Evolutionary conservation across 2,797 vertebrate species (phyloP).

Genomic region (Myotis pilosus): DNA sequence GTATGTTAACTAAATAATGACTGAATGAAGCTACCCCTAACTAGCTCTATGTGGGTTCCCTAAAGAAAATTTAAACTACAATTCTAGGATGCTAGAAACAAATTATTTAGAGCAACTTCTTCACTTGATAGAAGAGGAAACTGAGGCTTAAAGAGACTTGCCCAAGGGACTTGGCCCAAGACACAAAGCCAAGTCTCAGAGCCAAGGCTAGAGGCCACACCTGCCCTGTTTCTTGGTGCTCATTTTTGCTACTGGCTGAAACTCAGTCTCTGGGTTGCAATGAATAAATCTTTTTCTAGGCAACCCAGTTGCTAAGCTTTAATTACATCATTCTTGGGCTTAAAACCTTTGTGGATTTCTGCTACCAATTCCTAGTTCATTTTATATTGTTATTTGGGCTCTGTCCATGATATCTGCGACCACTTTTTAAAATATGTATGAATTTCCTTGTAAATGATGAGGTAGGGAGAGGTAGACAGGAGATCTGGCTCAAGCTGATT

Average conservation of each 20-base stretch:
- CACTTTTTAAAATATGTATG: not conserved
- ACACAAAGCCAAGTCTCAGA: not conserved
- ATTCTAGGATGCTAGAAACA: conserved; percentile 22
- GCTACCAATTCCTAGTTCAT: not conserved
- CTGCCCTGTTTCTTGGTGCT: not conserved
- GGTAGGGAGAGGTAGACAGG: not conserved
- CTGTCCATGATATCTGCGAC: not conserved
- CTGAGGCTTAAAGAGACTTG: not conserved
- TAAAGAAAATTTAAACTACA: not conserved
- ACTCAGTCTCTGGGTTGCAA: not conserved
- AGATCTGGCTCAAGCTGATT: not conserved
- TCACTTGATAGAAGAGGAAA: not conserved
- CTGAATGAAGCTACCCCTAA: not conserved
- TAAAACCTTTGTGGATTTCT: conserved; percentile 19
- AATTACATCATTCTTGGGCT: conserved; percentile 34
- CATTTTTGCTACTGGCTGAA: not conserved
- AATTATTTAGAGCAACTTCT: not conserved
- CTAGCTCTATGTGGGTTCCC: not conserved
- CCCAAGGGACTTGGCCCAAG: not conserved
- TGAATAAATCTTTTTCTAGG: conserved; percentile 34
- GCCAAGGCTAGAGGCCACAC: not conserved
- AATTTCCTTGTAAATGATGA: not conserved
- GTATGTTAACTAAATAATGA: not conserved
- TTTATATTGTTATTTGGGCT: not conserved
- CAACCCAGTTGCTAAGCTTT: conserved; percentile 21